These are phyloP conservation scores for Syrista parreyssii DNA, from an alignment of 2,888 invertebrate genomes.

Conservation along the genomic window DNA sequence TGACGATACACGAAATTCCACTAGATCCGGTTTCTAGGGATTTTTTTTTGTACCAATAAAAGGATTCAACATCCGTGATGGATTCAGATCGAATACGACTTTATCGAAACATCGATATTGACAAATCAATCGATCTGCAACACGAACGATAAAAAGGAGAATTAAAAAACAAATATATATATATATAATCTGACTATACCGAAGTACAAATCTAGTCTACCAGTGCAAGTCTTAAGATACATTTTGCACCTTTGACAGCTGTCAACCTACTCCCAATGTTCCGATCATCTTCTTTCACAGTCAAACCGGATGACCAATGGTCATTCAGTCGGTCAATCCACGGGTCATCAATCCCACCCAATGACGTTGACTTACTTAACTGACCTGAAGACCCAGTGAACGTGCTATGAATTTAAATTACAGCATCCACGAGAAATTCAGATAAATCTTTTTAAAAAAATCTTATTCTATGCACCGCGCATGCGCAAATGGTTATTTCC, in stretches of 20 bases:
- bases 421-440: not conserved
- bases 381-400: conserved; percentile 64
- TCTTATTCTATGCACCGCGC: not conserved
- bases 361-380: conserved; percentile 55
- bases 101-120: not conserved
- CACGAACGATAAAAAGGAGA: not conserved
- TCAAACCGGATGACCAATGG: not conserved
- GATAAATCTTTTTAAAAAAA: not conserved
- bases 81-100: not conserved
- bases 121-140: too few species aligned
- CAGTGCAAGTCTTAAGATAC: too few species aligned
- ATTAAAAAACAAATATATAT: not conserved
- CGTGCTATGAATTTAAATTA: conserved; percentile 53
- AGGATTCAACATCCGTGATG: not conserved
- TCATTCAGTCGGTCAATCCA: not conserved
- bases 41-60: not conserved
- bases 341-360: not conserved
- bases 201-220: not conserved
- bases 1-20: not conserved
- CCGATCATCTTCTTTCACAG: not conserved
- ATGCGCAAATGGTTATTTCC: not conserved
- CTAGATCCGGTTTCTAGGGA: not conserved
- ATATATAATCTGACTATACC: not conserved
- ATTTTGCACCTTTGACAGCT: not conserved
- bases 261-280: not conserved